A percentile compares a stretch with the other conserved stretches of the same genome.
Conservation (phyloP, 2,113 vertebrate species). For the Cervus canadensis region DNA sequence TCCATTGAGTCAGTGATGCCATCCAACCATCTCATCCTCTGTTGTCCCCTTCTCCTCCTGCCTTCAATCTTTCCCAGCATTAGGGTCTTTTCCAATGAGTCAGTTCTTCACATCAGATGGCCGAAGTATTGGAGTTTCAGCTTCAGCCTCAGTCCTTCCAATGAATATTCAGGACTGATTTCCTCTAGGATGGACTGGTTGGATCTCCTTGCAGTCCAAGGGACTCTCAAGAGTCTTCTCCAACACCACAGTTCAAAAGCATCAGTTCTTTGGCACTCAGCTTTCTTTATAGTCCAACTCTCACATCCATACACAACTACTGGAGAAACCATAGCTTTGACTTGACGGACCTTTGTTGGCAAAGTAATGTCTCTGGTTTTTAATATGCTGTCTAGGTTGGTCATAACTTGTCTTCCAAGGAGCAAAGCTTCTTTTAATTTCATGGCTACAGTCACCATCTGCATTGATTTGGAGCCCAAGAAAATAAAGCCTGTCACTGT, state of each 20-base stretch:
- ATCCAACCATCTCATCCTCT: not conserved
- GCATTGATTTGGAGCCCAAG: not conserved
- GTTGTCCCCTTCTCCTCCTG: rapidly evolving
- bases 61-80: not conserved
- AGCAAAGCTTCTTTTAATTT: not conserved
- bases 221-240: not conserved
- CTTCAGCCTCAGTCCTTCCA: not conserved
- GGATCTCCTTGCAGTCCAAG: not conserved
- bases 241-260: not conserved
- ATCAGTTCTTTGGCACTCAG: not conserved
- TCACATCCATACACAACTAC: not conserved
- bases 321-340: not conserved
- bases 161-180: not conserved
- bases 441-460: not conserved
- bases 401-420: not conserved
- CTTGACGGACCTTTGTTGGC: not conserved
- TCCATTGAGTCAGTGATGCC: not conserved
- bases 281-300: not conserved
- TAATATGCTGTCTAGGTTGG: not conserved
- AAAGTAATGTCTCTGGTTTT: not conserved
- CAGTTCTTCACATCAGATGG: not conserved
- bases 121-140: not conserved
- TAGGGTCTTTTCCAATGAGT: not conserved
- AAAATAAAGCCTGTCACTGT: not conserved
- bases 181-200: not conserved